Conservation (phyloP, 2,797 vertebrate species). For the Fundulus diaphanus region DNA sequence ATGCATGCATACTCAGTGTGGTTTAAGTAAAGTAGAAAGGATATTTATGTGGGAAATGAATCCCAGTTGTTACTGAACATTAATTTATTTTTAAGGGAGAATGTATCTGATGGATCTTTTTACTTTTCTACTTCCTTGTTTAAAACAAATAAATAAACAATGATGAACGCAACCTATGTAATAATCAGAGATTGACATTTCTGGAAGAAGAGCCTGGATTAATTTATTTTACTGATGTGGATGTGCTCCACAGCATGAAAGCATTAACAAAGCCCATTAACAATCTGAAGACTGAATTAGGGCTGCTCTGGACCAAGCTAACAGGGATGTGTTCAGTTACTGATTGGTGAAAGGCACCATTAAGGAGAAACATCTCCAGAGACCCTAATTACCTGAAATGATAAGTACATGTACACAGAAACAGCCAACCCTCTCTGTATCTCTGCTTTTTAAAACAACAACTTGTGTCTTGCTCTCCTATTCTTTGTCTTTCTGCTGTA, state of each 20-base stretch:
- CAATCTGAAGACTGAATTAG: background rate
- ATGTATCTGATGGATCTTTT: background rate
- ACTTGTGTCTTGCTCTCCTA: background rate
- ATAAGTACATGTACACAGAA: slow-evolving; percentile 2
- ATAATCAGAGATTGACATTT: background rate
- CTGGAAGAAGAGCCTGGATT: background rate
- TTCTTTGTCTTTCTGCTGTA: background rate
- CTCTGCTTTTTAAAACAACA: slow-evolving; percentile 1
- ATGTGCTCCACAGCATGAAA: background rate
- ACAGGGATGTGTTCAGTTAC: background rate
- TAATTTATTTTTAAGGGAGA: background rate
- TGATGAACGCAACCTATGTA: background rate
- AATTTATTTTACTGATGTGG: background rate
- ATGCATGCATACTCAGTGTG: background rate
- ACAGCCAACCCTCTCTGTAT: background rate
- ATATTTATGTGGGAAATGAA: background rate
- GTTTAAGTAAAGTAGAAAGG: background rate
- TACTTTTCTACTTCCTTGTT: background rate
- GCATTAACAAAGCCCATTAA: background rate
- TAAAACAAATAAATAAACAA: background rate
- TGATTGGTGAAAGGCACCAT: background rate
- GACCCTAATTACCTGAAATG: background rate
- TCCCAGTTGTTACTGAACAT: background rate
- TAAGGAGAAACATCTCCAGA: background rate
- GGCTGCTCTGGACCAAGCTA: background rate